Conservation (phyloP, 2,797 vertebrate species). For the Pseudochaenichthys georgianus region DNA sequence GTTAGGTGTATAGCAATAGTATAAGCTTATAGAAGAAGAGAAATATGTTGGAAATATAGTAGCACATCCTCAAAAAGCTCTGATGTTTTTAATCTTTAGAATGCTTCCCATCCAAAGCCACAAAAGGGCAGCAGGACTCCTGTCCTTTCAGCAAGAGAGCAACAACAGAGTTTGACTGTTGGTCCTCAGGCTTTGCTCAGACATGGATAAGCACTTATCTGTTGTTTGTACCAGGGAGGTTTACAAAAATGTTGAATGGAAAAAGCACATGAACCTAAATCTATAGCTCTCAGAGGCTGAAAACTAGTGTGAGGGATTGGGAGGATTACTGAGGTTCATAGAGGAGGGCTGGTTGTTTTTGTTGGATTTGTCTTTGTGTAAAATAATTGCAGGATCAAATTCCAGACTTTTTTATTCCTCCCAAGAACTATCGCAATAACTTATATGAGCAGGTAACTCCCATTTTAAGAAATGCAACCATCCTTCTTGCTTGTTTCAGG, state of each 20-base stretch:
- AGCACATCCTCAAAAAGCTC: neutral
- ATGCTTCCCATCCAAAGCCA: constrained; percentile 11
- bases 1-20: neutral
- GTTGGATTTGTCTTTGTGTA: constrained; percentile 5
- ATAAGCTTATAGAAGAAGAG: neutral
- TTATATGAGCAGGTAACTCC: neutral
- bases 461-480: neutral
- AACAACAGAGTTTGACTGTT: constrained; percentile 43
- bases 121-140: constrained; percentile 51
- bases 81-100: constrained; percentile 40
- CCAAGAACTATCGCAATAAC: neutral
- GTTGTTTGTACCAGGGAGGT: constrained; percentile 33
- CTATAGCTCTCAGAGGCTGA: constrained; percentile 2
- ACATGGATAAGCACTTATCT: constrained; percentile 69
- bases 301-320: neutral
- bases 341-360: neutral
- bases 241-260: constrained; percentile 12
- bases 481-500: neutral
- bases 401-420: neutral
- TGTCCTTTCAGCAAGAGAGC: constrained; percentile 24
- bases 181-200: constrained; percentile 39
- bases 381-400: neutral
- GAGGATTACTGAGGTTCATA: constrained; percentile 7
- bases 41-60: constrained; percentile 11
- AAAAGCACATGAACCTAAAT: constrained; percentile 25